Evolutionary conservation across 1,140 invertebrate species (phyloP).

Genomic region (Mizuhopecten yessoensis): DNA sequence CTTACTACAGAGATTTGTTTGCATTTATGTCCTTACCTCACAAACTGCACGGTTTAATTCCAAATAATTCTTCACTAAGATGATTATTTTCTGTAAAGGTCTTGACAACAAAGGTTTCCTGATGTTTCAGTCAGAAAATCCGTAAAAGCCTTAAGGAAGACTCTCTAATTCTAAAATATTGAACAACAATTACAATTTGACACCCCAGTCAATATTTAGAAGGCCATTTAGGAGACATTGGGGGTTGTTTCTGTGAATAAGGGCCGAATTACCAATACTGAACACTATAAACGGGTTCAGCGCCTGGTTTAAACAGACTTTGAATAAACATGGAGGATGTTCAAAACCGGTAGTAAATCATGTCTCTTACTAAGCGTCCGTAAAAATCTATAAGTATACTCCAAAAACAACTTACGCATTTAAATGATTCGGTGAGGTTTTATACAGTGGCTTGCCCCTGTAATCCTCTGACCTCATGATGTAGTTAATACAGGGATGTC

Average conservation of each 20-base stretch:
- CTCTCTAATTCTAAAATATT: slow-evolving; percentile 36
- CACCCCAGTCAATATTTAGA: not conserved
- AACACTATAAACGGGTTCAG: slow-evolving; percentile 3
- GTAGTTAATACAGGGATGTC: not conserved
- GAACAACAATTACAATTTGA: slow-evolving; percentile 35
- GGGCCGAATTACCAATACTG: not conserved
- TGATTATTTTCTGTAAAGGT: slow-evolving; percentile 20
- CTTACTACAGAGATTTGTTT: not conserved
- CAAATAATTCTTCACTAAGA: not conserved
- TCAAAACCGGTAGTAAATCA: not conserved
- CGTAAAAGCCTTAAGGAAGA: slow-evolving; percentile 5
- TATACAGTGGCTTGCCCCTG: not conserved
- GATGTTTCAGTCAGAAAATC: not conserved
- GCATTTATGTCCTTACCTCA: not conserved
- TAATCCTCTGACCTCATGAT: not conserved
- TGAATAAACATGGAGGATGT: slow-evolving; percentile 34
- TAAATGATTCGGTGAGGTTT: not conserved
- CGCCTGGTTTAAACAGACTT: not conserved
- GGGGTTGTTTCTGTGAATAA: not conserved
- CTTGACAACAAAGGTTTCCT: not conserved
- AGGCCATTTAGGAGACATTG: not conserved
- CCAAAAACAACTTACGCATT: not conserved
- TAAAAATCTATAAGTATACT: slow-evolving; percentile 23
- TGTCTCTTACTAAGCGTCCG: not conserved
- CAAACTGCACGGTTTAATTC: not conserved